Base-by-base conservation (phyloP, 1,140 invertebrate species). In the Pachyrhynchus sulphureomaculatus region DNA sequence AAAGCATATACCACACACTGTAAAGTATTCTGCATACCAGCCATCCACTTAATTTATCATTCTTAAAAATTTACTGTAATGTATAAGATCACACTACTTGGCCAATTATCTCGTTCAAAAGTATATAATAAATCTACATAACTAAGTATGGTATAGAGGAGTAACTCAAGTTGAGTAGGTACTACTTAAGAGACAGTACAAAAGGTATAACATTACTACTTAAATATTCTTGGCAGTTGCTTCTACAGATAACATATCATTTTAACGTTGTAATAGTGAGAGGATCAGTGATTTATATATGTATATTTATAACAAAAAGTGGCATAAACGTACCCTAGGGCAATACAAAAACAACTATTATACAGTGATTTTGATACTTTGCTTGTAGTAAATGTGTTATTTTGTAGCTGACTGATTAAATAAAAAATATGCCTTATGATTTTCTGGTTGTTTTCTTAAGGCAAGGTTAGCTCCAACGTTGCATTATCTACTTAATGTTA, bases 171-270 rank as follows among this genome's bases (percentile, higher is more conserved):
- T 10, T 23, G 4, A 45, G 23, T 23, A 21, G 20, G 23, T 20
- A 18, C 12, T 45, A 20, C n/a, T 48, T 48, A 48, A 48, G 6
- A 48, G 26, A 32, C 45, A 21, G 21, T 18, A 24, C 8, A 48
- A 17, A 48, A 29, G 45, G 45, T 24, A 24, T 48, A 48, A 48
- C n/a, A 26, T 48, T 48, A 32, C 45, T 26, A 17, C 9, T 48
- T 48, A 48, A 45, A 45, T 12, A 45, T 20, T 21, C 26, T 29
- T 29, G 26, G 5, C 26, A 29, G 26, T 29, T 15, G 15, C 21
- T 23, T 45, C 20, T 15, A 17, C 45, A 48, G 12, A 15, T 32
- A n/a, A 17, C 45, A 26, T 33, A 24, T 33, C 32, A 48, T 48
- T 48, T 48, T 9, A 21, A 48, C 23, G 32, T 48, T 48, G 32